Percentiles rank a stretch among this genome's conserved stretches.
These are phyloP conservation scores for Colinus virginianus DNA, from an alignment of 2,113 vertebrate genomes.

Conservation along the genomic window DNA sequence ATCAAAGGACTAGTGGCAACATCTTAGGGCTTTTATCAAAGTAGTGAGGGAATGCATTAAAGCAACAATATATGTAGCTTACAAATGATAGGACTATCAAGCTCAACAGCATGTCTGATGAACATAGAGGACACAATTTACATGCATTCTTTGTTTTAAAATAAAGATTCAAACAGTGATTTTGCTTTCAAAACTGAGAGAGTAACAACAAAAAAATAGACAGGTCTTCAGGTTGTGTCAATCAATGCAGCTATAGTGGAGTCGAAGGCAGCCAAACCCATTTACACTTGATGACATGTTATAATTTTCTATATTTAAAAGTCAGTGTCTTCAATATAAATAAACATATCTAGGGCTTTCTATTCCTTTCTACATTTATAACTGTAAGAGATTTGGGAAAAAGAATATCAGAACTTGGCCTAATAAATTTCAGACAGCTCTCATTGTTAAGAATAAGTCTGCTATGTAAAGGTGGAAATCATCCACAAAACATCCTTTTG, in stretches of 20 bases:
- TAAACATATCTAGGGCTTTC: neutral
- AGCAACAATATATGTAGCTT: conserved; percentile 76
- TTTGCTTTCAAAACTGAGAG: neutral
- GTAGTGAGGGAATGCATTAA: conserved; percentile 84
- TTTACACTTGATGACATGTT: neutral
- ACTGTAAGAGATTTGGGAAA: neutral
- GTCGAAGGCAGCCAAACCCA: neutral
- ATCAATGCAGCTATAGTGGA: neutral
- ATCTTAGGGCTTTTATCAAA: conserved; percentile 84
- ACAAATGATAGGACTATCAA: conserved; percentile 73
- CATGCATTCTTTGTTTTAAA: conserved; percentile 48
- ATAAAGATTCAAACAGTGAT: neutral
- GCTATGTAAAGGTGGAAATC: neutral
- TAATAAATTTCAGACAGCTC: neutral
- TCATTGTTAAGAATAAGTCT: neutral
- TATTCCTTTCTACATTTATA: neutral
- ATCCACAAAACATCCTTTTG: neutral
- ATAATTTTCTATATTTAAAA: neutral
- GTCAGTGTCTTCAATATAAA: neutral
- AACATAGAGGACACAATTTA: conserved; percentile 66
- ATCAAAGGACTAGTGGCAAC: conserved; percentile 81
- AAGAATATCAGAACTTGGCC: neutral
- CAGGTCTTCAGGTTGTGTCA: neutral
- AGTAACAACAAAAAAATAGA: neutral
- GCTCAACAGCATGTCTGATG: conserved; percentile 66